Evolutionary conservation across 2,888 invertebrate species (phyloP).

Genomic region (Pocota personata): DNA sequence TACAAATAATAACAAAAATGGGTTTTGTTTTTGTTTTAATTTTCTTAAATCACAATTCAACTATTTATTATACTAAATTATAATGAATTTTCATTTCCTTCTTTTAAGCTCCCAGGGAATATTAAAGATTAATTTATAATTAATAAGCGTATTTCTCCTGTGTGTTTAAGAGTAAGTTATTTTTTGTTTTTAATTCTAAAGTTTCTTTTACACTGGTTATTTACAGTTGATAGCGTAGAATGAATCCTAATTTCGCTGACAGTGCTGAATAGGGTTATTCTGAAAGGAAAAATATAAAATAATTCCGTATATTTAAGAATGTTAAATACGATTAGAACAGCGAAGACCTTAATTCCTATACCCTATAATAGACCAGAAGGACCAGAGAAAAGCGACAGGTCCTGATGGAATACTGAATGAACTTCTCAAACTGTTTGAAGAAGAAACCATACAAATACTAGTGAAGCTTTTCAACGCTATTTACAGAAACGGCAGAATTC

Average conservation of each 20-base stretch:
- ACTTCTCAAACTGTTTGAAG: too few species aligned
- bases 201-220: constrained; percentile 47
- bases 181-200: constrained; percentile 16
- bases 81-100: constrained; percentile 12
- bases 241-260: constrained; percentile 1
- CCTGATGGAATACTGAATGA: too few species aligned
- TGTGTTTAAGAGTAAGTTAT: constrained; percentile 55
- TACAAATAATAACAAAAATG: constrained; percentile 50
- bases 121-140: constrained; percentile 71
- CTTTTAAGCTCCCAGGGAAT: constrained; percentile 34
- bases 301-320: not conserved
- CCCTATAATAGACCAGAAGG: too few species aligned
- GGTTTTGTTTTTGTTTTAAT: constrained; percentile 20
- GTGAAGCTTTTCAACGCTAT: too few species aligned
- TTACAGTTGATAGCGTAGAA: constrained; percentile 47
- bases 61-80: constrained; percentile 37
- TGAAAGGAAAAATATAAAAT: not conserved
- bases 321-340: too few species aligned
- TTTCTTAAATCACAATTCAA: constrained; percentile 66
- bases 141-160: constrained; percentile 73
- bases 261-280: constrained; percentile 17
- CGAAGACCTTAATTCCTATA: too few species aligned
- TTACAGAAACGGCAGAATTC: too few species aligned
- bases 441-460: too few species aligned
- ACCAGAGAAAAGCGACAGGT: too few species aligned